A percentile compares a stretch with the other conserved stretches of the same genome.
phyloP scores from a whole-genome alignment of 92 coral and sea anemone species.

The Bergia puertoricense region DNA sequence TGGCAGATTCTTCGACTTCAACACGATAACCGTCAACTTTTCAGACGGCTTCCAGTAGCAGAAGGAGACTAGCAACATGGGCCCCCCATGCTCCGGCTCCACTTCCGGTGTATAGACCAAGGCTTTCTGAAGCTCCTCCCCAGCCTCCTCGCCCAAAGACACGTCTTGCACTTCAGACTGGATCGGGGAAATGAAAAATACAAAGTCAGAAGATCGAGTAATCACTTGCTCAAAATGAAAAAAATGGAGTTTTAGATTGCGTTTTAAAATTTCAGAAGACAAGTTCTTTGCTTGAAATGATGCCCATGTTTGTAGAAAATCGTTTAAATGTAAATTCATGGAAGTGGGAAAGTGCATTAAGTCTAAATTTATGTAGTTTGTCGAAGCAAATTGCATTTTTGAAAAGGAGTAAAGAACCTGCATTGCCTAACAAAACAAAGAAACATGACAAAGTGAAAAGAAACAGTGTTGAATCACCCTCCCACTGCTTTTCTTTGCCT shows the following conservation, averaged over 20 bases:
- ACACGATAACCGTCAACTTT: conserved; percentile 82
- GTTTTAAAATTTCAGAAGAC: too few species aligned
- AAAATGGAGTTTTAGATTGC: background rate
- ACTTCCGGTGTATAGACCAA: conserved; percentile 21
- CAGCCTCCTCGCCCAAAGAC: conserved; percentile 1
- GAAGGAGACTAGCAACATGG: conserved; percentile 76
- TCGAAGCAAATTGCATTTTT: too few species aligned
- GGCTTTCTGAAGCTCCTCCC: conserved; percentile 35
- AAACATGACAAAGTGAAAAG: too few species aligned
- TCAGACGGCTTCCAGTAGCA: conserved; percentile 86
- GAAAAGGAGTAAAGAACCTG: too few species aligned
- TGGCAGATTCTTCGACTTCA: conserved; percentile 84
- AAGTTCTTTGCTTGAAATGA: too few species aligned
- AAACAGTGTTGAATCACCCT: too few species aligned
- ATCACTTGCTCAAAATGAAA: background rate
- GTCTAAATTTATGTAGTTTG: too few species aligned
- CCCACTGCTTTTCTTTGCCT: too few species aligned
- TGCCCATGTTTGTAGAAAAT: too few species aligned
- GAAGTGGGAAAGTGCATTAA: too few species aligned
- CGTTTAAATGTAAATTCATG: too few species aligned
- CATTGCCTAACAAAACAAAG: too few species aligned
- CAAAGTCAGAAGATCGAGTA: background rate
- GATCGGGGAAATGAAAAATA: background rate
- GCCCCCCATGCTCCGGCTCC: conserved; percentile 56
- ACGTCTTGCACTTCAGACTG: conserved; percentile 39